Evolutionary conservation across 1,140 invertebrate species (phyloP).

Genomic region (Microplitis mediator): DNA sequence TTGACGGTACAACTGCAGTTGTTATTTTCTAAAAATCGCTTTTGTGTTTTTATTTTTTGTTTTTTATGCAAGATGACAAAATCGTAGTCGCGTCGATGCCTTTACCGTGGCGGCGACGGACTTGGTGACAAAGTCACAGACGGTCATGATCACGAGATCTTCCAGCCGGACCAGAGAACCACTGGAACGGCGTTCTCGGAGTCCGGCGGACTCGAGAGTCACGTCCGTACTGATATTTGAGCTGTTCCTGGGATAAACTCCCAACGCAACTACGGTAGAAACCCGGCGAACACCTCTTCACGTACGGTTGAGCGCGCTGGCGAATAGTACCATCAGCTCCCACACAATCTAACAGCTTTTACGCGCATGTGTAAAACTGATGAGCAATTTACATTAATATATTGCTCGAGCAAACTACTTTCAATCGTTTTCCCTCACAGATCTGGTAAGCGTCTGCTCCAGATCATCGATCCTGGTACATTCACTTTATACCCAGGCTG

Average conservation of each 20-base stretch:
- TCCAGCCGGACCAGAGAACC: constrained; percentile 25
- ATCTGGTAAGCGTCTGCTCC: constrained; percentile 30
- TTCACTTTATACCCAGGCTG: constrained; percentile 7
- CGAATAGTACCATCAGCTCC: constrained; percentile 4
- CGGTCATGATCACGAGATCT: constrained; percentile 10
- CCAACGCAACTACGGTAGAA: constrained; percentile 10
- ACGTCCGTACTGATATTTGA: constrained; percentile 50
- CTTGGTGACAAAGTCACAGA: background rate
- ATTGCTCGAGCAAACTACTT: constrained; percentile 1
- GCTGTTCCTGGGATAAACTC: constrained; percentile 32
- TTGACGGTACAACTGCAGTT: background rate
- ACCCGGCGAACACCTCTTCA: constrained; percentile 27
- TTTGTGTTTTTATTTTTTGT: background rate
- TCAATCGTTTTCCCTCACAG: constrained; percentile 9
- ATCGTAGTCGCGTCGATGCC: constrained; percentile 3
- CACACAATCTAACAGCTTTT: constrained; percentile 8
- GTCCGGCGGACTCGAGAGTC: constrained; percentile 49
- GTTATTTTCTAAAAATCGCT: background rate
- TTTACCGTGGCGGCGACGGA: constrained; percentile 8
- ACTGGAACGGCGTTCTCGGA: constrained; percentile 32
- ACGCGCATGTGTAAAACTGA: constrained; percentile 7
- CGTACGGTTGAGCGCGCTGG: constrained; percentile 31
- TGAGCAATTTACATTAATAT: constrained; percentile 9
- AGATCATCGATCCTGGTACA: constrained; percentile 27
- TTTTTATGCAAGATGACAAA: constrained; percentile 6